phyloP scores from a whole-genome alignment of 1,140 invertebrate genomes.

The Drosophila elegans region DNA sequence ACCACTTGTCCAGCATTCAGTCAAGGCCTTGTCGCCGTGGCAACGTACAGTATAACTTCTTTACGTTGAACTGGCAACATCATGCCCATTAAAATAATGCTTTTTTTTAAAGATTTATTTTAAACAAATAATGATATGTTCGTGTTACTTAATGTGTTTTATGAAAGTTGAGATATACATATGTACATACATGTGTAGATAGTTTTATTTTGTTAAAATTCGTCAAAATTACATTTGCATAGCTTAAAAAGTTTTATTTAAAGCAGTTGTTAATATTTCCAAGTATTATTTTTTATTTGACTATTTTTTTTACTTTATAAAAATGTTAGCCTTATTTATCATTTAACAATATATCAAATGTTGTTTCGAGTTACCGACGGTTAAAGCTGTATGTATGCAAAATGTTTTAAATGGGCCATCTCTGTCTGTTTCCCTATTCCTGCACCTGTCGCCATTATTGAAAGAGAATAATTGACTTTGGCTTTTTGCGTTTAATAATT shows the following conservation, averaged over 20 bases:
- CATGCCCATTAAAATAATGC: too few relatives aligned
- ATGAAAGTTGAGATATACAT: too few relatives aligned
- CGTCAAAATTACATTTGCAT: too few relatives aligned
- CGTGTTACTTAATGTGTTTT: too few relatives aligned
- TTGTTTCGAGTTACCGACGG: background rate
- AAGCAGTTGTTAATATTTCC: too few relatives aligned
- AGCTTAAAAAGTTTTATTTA: too few relatives aligned
- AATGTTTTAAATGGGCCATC: slow-evolving; percentile 30
- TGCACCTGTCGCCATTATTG: background rate
- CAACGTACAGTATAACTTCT: slow-evolving; percentile 37
- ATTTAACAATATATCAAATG: too few relatives aligned
- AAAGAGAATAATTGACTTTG: background rate
- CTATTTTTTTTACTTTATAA: too few relatives aligned
- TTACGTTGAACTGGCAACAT: background rate
- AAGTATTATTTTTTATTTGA: too few relatives aligned
- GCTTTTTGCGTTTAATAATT: slow-evolving; percentile 60
- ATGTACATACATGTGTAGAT: background rate
- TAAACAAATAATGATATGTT: too few relatives aligned
- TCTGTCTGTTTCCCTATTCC: background rate
- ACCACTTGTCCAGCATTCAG: slow-evolving; percentile 32
- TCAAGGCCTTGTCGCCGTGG: slow-evolving; percentile 39
- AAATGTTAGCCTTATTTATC: too few relatives aligned
- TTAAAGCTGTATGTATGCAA: slow-evolving; percentile 11
- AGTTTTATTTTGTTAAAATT: background rate
- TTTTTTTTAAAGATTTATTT: too few relatives aligned